Evolutionary conservation across 1,140 invertebrate genomes (phyloP).

Genomic region (Prorops nasuta): DNA sequence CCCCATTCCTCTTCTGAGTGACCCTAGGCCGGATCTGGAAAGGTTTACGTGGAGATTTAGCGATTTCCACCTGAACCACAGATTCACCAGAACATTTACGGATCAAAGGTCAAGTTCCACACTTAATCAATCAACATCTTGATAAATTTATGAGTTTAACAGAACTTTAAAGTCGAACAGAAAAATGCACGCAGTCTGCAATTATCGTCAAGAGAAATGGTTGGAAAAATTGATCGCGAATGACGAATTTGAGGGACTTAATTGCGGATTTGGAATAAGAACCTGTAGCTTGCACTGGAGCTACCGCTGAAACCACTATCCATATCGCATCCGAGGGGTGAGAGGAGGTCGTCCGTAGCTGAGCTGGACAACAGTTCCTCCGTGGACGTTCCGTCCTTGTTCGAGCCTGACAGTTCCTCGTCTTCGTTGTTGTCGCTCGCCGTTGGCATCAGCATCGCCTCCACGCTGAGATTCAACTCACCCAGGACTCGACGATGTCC

Average conservation of each 20-base stretch:
- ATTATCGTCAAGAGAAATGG: too few species aligned
- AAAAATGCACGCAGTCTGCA: too few species aligned
- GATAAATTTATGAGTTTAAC: too few species aligned
- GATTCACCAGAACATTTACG: too few species aligned
- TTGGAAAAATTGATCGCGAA: too few species aligned
- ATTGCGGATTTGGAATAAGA: conserved; percentile 41
- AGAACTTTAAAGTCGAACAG: too few species aligned
- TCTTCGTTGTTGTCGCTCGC: conserved; percentile 50
- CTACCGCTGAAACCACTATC: conserved; percentile 80
- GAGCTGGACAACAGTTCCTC: conserved; percentile 66
- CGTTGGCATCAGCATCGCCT: conserved; percentile 82
- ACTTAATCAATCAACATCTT: too few species aligned
- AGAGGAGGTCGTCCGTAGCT: conserved; percentile 71
- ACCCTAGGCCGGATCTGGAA: conserved; percentile 47
- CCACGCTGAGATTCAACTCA: conserved; percentile 81
- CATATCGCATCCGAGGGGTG: conserved; percentile 68
- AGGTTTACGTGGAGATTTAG: too few species aligned
- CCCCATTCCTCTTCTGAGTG: conserved; percentile 39
- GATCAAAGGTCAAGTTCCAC: too few species aligned
- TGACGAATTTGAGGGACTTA: conserved; percentile 45
- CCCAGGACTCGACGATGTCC: conserved; percentile 78
- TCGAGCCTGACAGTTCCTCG: conserved; percentile 51
- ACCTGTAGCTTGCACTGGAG: conserved; percentile 73
- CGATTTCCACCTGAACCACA: too few species aligned
- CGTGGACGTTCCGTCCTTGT: conserved; percentile 57